Base-by-base conservation (phyloP, 2,113 vertebrate species). In the Megaceryle maxima region DNA sequence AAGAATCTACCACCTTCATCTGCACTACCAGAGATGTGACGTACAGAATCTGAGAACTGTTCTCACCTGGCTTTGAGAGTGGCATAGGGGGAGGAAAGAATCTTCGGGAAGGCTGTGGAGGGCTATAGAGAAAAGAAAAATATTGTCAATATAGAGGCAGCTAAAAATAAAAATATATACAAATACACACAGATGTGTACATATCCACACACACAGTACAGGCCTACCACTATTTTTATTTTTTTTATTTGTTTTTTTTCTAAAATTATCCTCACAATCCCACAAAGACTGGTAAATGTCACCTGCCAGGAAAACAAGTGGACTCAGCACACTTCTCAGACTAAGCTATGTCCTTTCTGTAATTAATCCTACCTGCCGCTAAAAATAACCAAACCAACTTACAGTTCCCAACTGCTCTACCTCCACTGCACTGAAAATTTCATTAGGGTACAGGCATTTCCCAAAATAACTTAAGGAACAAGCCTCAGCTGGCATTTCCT, bases 51-150 rank as follows among this genome's bases (percentile, higher is more conserved):
- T 43, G 43, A 63, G 39, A 86, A 70, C 29, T 59, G 48, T 14
- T 82, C 98, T 97, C 97, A 99, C 99, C 99, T 98, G 99, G 99
- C 97, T 98, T 99, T 60, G 99, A 99, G 62, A 99, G 98, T 8
- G 99, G 99, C 99, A 99, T 99, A 29, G 99, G 99, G 10, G 99
- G 99, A 70, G 99, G 99, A 81, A 99, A 99, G 96, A 99, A 99
- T 50, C 99, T 98, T 78, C 99, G 98, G 48, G 99, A 99, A 2
- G 98, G 98, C 85, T 99, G 99, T 43, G 98, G 98, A 90, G 99
- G 99, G 95, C 99, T 99, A 97, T 5, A 83, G 43, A 96, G 82
- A 97, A 90, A 91, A 46, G 25, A 78, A 67, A 24, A 62, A 11
- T 67, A 51, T 93, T 81, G 67, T n/a, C 50, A 83, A 6, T 29